A percentile compares a stretch with the other conserved stretches of the same genome.
phyloP scores from a whole-genome alignment of 2,888 invertebrate genomes.

The Ligdia adustata region DNA sequence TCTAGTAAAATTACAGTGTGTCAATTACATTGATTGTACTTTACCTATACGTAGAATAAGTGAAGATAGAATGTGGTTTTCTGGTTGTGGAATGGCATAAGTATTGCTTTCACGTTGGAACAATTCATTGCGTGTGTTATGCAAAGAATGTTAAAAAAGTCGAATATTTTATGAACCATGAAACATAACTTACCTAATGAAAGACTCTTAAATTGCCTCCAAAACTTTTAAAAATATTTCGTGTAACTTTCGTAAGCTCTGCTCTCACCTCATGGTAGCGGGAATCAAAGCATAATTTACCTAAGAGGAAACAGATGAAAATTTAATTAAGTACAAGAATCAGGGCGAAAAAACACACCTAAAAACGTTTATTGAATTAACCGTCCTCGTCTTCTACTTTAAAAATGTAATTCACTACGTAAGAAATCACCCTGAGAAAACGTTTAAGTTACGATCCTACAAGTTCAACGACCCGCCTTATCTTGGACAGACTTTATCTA shows the following conservation, averaged over 20 bases:
- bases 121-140: too few species aligned
- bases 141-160: slow-evolving; percentile 3
- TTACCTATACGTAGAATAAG: too few species aligned
- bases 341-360: slow-evolving; percentile 9
- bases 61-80: too few species aligned
- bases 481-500: slow-evolving; percentile 71
- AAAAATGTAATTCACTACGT: slow-evolving; percentile 31
- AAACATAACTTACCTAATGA: slow-evolving; percentile 1
- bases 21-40: slow-evolving; percentile 6
- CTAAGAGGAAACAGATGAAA: slow-evolving; percentile 4
- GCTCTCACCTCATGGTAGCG: neutral
- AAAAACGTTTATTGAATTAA: slow-evolving; percentile 28
- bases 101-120: too few species aligned
- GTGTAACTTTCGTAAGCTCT: neutral
- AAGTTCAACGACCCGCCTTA: slow-evolving; percentile 70
- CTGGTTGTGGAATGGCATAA: too few species aligned
- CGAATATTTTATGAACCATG: neutral
- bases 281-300: slow-evolving; percentile 7
- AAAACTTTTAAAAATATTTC: slow-evolving; percentile 4
- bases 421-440: slow-evolving; percentile 59
- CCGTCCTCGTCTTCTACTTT: slow-evolving; percentile 29
- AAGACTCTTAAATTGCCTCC: slow-evolving; percentile 7
- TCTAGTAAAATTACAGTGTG: too few species aligned
- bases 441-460: slow-evolving; percentile 46
- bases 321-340: slow-evolving; percentile 19